Evolutionary conservation across 1,140 invertebrate species (phyloP).

Genomic region (Neodiprion virginianus): DNA sequence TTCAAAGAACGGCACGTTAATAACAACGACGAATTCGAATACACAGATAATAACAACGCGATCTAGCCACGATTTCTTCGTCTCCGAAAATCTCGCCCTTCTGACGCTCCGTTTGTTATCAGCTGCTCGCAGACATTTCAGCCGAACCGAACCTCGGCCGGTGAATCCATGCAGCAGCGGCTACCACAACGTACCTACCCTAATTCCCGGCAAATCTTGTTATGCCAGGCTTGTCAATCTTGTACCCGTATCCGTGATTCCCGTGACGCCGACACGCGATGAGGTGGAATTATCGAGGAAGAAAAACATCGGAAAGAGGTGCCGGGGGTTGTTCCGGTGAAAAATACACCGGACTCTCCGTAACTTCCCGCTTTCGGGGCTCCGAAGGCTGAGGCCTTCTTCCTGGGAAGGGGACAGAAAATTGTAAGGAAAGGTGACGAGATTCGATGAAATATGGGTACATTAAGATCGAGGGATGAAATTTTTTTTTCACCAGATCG

Average conservation of each 20-base stretch:
- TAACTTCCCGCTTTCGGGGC: neutral
- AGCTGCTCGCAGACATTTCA: neutral
- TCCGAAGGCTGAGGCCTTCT: neutral
- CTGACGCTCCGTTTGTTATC: neutral
- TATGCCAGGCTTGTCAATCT: slow-evolving; percentile 1
- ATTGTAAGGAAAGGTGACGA: neutral
- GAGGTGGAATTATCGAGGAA: neutral
- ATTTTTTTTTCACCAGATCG: neutral
- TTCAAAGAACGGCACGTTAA: too few relatives aligned
- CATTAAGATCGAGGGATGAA: too few relatives aligned
- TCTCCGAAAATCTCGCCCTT: too few relatives aligned
- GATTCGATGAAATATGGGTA: neutral
- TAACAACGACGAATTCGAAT: too few relatives aligned
- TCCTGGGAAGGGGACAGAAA: neutral
- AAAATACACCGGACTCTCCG: neutral
- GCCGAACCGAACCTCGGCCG: neutral
- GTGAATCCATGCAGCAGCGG: neutral
- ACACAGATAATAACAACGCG: too few relatives aligned
- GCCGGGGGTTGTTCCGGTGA: neutral
- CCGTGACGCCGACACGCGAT: neutral
- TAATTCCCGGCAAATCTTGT: slow-evolving; percentile 5
- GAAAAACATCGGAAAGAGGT: neutral
- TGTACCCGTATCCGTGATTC: neutral
- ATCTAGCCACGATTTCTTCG: too few relatives aligned
- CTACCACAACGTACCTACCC: neutral